Evolutionary conservation across 2,113 vertebrate species (phyloP), one percentile per base, ranked within the genome.

Genomic region (Gobio gobio): DNA sequence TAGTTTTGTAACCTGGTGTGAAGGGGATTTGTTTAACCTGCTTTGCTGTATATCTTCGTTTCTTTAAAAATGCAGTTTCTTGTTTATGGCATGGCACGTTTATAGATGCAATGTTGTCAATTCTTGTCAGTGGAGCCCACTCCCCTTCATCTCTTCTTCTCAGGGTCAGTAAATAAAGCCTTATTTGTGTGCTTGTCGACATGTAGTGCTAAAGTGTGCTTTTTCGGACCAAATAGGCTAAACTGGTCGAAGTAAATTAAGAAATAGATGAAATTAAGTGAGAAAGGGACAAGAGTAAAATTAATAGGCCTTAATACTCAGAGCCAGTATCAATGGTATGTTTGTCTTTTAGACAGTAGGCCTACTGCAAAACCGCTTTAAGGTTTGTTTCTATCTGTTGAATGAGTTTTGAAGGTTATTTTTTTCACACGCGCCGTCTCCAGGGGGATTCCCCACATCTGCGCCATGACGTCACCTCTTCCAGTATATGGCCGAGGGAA

Each of bases 401-500:
- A 12, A 4, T 6, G 26, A 12, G 12, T 74, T 29, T 74, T n/a
- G 10, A 26, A 47, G 10, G n/a, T 14, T 56, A 18, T 8, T n/a
- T 3, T 22, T 80, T 70, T 76, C 14, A 40, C 12, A 43, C 9
- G 36, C 18, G 51, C 14, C 8, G 13, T 26, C 58, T 61, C 49
- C 29, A 7, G 82, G 86, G 88, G 82, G 72, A 78, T 83, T 85
- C 88, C 88, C 88, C 56, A 79, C 81, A 45, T 85, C 63, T 54
- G 66, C 56, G 70, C 76, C 72, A 45, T 89, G 73, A 89, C 78
- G 78, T 89, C 82, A 87, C 29, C 64, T 3, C 54, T 82, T 86
- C 86, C 88, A 86, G 82, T 84, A 86, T 84, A 82, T 64, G 84
- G 73, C 59, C 10, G 56, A 87, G 86, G 86, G 85, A 86, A 87